Evolutionary conservation across 1,140 invertebrate genomes (phyloP).

Genomic region (Daktulosphaira vitifoliae): DNA sequence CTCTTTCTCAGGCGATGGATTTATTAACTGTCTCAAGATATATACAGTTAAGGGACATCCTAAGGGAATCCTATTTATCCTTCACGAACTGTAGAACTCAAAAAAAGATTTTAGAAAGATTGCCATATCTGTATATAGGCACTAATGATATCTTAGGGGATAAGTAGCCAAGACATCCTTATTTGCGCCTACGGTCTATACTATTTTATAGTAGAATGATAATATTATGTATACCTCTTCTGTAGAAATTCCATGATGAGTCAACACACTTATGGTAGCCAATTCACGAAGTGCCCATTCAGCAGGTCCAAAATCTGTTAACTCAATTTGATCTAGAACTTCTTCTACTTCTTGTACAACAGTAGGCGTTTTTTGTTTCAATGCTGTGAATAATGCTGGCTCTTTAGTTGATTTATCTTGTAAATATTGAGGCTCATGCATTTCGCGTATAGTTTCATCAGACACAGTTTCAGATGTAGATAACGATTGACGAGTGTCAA

Average conservation of each 20-base stretch:
- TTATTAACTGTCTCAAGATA: too few species aligned
- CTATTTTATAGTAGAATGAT: too few species aligned
- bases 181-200: too few species aligned
- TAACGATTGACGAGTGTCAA: constrained; percentile 51
- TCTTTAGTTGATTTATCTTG: constrained; percentile 17
- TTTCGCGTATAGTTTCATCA: constrained; percentile 46
- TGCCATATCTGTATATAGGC: too few species aligned
- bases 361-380: background rate
- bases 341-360: constrained; percentile 55
- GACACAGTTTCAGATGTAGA: constrained; percentile 50
- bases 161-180: too few species aligned
- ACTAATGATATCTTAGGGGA: too few species aligned
- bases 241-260: constrained; percentile 62
- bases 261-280: constrained; percentile 66
- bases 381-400: constrained; percentile 28
- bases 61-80: too few species aligned
- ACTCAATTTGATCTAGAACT: constrained; percentile 59
- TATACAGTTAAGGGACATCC: too few species aligned
- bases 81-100: too few species aligned
- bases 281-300: constrained; percentile 67
- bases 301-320: constrained; percentile 62
- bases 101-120: too few species aligned
- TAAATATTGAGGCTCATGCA: constrained; percentile 39
- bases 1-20: too few species aligned
- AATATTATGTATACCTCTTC: constrained; percentile 73